Evolutionary conservation across 2,888 invertebrate species (phyloP).

Genomic region (Volucella bombylans): DNA sequence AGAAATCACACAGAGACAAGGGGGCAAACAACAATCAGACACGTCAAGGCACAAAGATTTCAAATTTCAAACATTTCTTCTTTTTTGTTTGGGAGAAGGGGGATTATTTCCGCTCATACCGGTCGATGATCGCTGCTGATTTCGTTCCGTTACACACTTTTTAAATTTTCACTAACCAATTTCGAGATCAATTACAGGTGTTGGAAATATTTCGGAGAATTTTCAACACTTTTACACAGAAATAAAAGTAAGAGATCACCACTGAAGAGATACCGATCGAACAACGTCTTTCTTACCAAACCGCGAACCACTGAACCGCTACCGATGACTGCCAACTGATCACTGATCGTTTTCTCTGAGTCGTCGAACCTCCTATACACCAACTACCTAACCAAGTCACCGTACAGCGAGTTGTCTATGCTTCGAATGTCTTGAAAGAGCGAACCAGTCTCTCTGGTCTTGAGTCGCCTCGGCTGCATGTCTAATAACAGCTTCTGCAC

Average conservation of each 20-base stretch:
- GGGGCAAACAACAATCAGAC: not conserved
- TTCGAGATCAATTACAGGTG: not conserved
- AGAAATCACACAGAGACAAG: not conserved
- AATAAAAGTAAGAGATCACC: conserved; percentile 21
- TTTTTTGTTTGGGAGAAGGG: not conserved
- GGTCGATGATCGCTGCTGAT: conserved; percentile 41
- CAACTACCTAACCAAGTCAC: conserved; percentile 9
- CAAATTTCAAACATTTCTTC: conserved; percentile 19
- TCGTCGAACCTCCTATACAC: conserved; percentile 56
- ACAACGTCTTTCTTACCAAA: conserved; percentile 18
- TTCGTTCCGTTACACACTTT: conserved; percentile 52
- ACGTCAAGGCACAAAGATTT: conserved; percentile 45
- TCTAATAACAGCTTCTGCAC: not conserved
- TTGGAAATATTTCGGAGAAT: conserved; percentile 18
- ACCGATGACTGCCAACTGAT: conserved; percentile 72
- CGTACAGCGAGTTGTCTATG: too few species aligned
- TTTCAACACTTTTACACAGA: not conserved
- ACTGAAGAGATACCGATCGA: conserved; percentile 17
- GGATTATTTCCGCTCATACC: conserved; percentile 25
- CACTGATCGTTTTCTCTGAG: conserved; percentile 68
- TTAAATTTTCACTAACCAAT: conserved; percentile 10
- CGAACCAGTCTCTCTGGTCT: conserved; percentile 37
- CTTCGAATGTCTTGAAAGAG: conserved; percentile 43
- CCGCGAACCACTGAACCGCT: conserved; percentile 60
- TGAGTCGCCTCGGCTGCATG: not conserved